Evolutionary conservation across 2,797 vertebrate species (phyloP), one percentile per base, ranked within the genome.

Genomic region (Rhinogobio ventralis): DNA sequence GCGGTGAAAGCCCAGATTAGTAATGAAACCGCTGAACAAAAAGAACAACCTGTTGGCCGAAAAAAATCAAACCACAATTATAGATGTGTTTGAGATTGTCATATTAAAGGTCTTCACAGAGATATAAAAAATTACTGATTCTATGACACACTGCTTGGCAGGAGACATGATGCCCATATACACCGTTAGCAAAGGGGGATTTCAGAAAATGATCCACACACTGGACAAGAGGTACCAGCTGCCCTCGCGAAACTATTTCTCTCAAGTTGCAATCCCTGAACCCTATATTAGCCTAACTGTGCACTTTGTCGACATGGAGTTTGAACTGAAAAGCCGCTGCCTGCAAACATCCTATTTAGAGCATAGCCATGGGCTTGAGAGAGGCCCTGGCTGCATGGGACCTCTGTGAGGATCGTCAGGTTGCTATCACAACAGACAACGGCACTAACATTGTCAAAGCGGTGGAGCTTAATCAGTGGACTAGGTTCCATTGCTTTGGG

Each of bases 151-250:
- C 15, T 74, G 25, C 25, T 51, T 74, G 71, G 46, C 71, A 30
- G 49, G 19, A 51, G 45, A 51, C 76, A 64, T 78, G 36, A 46
- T 78, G 57, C 57, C 71, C 33, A 67, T 36, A 64, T 28, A 64
- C n/a, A 78, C 57, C 5, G 57, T 78, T 64, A 78, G 76, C 15
- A 62, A 78, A 25, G 57, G 9, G 36, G 57, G 57, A 30, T 78
- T 78, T 78, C 57, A 64, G 76, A 78, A 78, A 62, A 78, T 76
- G 49, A 57, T 76, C 20, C 51, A 2, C 30, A 57, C 55, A 45
- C 13, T 62, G 36, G 36, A 36, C 55, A 78, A 62, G 55, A 78
- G 55, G 4, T 45, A 62, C 42, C 75, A 78, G 75, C 14, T 66
- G 39, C 45, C 11, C 42, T 67, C 28, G 0, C 42, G 10, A 25